Conservation (phyloP, 53 echinoderm and acorn worm species). For the Actinopyga echinites region DNA sequence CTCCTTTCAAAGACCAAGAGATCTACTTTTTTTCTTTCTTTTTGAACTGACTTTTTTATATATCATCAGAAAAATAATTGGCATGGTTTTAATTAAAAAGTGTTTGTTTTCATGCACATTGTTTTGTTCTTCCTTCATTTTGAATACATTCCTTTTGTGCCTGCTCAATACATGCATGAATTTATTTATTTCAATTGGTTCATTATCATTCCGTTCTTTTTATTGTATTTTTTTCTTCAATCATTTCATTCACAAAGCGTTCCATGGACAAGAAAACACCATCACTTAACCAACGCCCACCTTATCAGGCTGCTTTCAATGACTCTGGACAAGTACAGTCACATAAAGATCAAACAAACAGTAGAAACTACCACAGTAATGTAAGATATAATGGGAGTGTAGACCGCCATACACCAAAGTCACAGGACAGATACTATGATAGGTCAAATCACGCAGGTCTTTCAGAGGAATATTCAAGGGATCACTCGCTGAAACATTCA, state of each 20-base stretch:
- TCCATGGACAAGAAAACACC: conserved; percentile 64
- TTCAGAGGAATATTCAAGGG: neutral
- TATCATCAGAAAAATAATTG: neutral
- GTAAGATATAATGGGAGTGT: neutral
- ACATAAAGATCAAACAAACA: conserved; percentile 2
- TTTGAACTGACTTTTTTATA: neutral
- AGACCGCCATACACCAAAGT: neutral
- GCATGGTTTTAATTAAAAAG: neutral
- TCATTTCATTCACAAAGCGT: conserved; percentile 69
- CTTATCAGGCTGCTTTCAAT: conserved; percentile 6
- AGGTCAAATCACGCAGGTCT: neutral
- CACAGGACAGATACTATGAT: conserved; percentile 12
- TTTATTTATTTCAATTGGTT: neutral
- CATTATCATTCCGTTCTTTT: conserved; percentile 36
- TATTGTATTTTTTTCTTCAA: conserved; percentile 57
- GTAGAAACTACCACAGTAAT: conserved; percentile 18
- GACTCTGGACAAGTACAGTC: conserved; percentile 22
- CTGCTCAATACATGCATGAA: conserved; percentile 19
- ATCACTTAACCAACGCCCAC: conserved; percentile 14
- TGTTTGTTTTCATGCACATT: conserved; percentile 22
- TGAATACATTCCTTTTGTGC: neutral
- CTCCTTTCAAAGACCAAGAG: neutral
- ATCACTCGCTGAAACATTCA: neutral
- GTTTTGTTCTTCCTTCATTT: neutral
- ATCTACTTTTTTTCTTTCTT: neutral